Conservation (phyloP, 2,113 vertebrate genomes). For the Mus spicilegus region DNA sequence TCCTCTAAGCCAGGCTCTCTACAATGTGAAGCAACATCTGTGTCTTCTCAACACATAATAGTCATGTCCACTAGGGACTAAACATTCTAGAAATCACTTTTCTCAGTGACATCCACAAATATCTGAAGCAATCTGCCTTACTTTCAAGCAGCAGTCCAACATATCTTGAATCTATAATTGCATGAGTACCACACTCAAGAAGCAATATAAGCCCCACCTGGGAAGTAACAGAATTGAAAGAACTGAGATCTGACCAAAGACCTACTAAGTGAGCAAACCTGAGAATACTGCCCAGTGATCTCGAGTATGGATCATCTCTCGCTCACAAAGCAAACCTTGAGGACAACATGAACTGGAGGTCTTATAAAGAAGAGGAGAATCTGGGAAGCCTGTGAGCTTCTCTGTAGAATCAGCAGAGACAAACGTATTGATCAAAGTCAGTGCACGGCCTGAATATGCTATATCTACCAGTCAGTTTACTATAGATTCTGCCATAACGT, state of each 20-base stretch:
- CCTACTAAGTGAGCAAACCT: neutral
- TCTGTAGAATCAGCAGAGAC: neutral
- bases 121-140: neutral
- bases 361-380: neutral
- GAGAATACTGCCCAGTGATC: neutral
- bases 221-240: neutral
- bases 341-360: too few species aligned
- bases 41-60: neutral
- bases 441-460: too few species aligned
- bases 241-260: neutral
- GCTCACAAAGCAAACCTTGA: neutral
- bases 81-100: neutral
- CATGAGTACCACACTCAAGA: too few species aligned
- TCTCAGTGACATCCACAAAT: neutral
- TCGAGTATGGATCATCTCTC: too few species aligned
- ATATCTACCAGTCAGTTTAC: too few species aligned
- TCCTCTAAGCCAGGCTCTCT: neutral
- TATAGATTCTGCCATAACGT: neutral
- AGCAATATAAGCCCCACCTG: neutral
- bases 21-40: neutral
- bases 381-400: fast-evolving
- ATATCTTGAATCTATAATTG: neutral
- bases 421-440: neutral
- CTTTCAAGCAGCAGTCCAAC: neutral
- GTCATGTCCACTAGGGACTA: neutral